phyloP scores from a whole-genome alignment of 2,888 invertebrate genomes.

The Brachyopa scutellaris region DNA sequence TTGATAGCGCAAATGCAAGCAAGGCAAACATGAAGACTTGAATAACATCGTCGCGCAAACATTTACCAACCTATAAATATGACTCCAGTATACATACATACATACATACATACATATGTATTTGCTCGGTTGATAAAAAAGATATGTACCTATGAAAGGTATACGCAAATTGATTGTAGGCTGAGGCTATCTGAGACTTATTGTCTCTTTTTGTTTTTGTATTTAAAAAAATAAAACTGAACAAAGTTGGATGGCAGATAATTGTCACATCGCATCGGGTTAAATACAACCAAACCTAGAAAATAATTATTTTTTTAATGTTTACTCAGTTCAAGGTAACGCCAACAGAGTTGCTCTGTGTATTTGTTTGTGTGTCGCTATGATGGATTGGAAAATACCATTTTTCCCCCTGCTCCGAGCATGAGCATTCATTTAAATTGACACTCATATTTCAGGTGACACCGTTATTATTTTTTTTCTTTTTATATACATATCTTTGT shows the following conservation, averaged over 20 bases:
- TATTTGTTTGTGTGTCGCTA: slow-evolving; percentile 5
- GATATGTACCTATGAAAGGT: slow-evolving; percentile 21
- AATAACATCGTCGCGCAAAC: slow-evolving; percentile 46
- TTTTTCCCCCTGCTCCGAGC: not conserved
- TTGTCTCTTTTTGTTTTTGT: slow-evolving; percentile 11
- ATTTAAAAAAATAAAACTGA: not conserved
- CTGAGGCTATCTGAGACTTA: slow-evolving; percentile 29
- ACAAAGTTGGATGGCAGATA: slow-evolving; percentile 49
- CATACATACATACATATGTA: too few relatives aligned
- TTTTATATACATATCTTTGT: not conserved
- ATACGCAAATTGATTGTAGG: slow-evolving; percentile 33
- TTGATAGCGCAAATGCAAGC: slow-evolving; percentile 55
- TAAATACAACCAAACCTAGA: slow-evolving; percentile 10
- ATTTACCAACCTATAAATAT: slow-evolving; percentile 38
- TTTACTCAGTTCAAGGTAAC: slow-evolving; percentile 54
- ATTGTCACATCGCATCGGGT: slow-evolving; percentile 5
- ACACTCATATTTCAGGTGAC: slow-evolving; percentile 21
- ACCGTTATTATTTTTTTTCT: not conserved
- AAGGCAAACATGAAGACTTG: slow-evolving; percentile 14
- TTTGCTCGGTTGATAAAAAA: slow-evolving; percentile 45
- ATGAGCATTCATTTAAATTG: slow-evolving; percentile 26
- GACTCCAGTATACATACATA: slow-evolving; percentile 25
- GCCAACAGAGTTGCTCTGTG: slow-evolving; percentile 6
- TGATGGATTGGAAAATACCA: slow-evolving; percentile 46
- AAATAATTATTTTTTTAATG: slow-evolving; percentile 29